These are phyloP conservation scores for Falcaria lacertinaria DNA, from an alignment of 2,888 invertebrate genomes.

Conservation along the genomic window DNA sequence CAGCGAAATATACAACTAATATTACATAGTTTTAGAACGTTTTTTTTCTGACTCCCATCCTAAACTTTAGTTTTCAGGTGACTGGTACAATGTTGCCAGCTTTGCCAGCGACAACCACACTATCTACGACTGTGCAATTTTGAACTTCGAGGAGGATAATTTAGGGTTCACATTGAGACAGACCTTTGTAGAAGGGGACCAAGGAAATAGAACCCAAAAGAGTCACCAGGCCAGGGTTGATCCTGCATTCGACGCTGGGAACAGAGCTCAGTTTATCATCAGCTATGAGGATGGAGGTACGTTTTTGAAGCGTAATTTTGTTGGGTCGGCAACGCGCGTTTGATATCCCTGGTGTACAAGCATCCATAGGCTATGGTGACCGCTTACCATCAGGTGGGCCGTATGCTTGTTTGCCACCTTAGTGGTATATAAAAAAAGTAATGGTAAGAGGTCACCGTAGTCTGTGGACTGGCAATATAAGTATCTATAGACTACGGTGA, in stretches of 20 bases:
- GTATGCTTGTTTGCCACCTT: no score
- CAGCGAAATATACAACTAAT: no score
- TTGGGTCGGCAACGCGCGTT: no score
- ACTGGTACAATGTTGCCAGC: conserved; percentile 66
- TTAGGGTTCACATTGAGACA: conserved; percentile 63
- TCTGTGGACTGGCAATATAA: no score
- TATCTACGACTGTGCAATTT: conserved; percentile 60
- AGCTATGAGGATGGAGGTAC: conserved; percentile 66
- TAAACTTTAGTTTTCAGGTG: conserved; percentile 60
- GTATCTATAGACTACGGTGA: no score
- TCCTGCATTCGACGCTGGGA: conserved; percentile 67
- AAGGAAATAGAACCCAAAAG: conserved; percentile 62
- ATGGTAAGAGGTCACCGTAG: no score
- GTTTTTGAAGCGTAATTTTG: background rate
- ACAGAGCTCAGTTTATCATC: conserved; percentile 61
- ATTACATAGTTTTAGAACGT: background rate
- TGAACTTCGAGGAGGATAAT: conserved; percentile 69
- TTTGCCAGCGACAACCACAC: conserved; percentile 61
- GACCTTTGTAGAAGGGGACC: conserved; percentile 50
- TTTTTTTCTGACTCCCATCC: conserved; percentile 2
- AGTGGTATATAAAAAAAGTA: no score
- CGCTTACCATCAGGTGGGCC: no score
- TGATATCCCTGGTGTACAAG: no score
- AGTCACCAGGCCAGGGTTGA: conserved; percentile 69
- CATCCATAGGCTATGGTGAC: no score